phyloP scores from a whole-genome alignment of 2,113 vertebrate genomes.

The Gorilla gorilla region DNA sequence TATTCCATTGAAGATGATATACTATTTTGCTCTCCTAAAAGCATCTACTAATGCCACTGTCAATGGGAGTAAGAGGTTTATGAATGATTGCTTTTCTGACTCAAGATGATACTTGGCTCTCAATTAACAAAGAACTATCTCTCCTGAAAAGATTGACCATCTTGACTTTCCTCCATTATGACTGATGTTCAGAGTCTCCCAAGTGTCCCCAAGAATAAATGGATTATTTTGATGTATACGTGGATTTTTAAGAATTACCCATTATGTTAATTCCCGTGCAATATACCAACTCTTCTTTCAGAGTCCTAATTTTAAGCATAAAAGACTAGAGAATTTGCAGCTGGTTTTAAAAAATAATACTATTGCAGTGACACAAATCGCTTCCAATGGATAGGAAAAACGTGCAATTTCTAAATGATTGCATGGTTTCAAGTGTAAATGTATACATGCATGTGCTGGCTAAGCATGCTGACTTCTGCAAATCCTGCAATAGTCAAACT shows the following conservation, averaged over 20 bases:
- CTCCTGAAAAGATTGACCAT: not conserved
- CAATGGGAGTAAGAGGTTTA: not conserved
- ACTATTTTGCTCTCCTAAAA: not conserved
- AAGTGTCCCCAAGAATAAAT: not conserved
- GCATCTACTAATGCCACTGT: not conserved
- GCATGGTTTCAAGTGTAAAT: not conserved
- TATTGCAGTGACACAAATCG: not conserved
- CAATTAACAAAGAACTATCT: not conserved
- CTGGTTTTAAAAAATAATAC: constrained; percentile 9
- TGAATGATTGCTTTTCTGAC: not conserved
- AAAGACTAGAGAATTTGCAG: not conserved
- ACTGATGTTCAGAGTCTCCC: not conserved
- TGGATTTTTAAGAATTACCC: not conserved
- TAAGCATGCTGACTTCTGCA: not conserved
- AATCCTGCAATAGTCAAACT: not conserved
- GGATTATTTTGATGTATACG: not conserved
- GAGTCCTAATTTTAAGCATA: not conserved
- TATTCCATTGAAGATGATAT: not conserved
- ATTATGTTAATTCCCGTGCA: not conserved
- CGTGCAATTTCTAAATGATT: not conserved
- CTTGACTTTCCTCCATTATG: not conserved
- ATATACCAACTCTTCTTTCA: not conserved
- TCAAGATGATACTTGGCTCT: not conserved
- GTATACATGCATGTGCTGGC: not conserved
- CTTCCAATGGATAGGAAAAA: not conserved